phyloP scores from a whole-genome alignment of 2,113 vertebrate species.

The Alethe castanea region DNA sequence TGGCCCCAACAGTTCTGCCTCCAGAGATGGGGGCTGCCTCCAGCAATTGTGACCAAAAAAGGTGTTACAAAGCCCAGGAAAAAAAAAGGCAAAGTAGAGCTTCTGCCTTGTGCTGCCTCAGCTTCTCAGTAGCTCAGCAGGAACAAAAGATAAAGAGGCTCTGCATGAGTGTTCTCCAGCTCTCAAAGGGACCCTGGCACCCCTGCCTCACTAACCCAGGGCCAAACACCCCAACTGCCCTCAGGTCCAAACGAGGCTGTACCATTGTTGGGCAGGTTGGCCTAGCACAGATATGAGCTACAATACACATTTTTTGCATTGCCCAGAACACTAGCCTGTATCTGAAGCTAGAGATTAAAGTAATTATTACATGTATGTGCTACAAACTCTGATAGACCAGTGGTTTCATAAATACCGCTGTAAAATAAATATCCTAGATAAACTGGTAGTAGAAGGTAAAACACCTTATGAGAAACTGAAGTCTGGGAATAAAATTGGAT shows the following conservation, averaged over 20 bases:
- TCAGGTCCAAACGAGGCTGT: too few species aligned
- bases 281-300: neutral
- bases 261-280: neutral
- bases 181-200: neutral
- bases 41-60: rapidly evolving
- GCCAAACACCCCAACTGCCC: neutral
- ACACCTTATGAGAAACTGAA: neutral
- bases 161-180: neutral
- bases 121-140: neutral
- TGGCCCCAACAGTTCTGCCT: rapidly evolving
- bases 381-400: neutral
- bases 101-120: neutral
- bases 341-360: neutral
- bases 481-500: neutral
- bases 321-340: neutral
- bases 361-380: neutral
- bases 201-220: rapidly evolving
- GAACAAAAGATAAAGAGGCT: neutral
- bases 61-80: neutral
- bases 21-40: neutral
- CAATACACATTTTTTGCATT: neutral
- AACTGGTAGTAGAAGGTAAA: neutral
- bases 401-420: neutral
- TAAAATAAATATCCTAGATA: neutral
- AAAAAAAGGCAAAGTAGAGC: neutral